Conservation (phyloP, 2,797 vertebrate species). For the Gobionotothen gibberifrons region DNA sequence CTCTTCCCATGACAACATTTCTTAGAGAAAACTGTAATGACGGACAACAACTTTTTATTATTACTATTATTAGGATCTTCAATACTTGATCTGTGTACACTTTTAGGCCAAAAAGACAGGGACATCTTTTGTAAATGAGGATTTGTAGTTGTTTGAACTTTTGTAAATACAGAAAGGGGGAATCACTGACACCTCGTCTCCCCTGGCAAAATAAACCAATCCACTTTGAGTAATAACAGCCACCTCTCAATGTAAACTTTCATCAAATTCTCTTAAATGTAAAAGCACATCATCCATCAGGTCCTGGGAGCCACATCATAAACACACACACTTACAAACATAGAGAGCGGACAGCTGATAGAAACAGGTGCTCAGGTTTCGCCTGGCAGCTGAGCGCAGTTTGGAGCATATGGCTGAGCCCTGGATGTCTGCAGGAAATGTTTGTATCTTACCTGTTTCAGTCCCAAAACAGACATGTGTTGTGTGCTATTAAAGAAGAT, state of each 20-base stretch:
- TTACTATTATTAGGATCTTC: no score
- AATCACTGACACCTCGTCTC: constrained; percentile 50
- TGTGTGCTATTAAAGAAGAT: constrained; percentile 24
- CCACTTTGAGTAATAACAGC: background rate
- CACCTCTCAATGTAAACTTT: background rate
- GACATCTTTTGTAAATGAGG: background rate
- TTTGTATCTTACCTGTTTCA: constrained; percentile 63
- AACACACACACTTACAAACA: constrained; percentile 28
- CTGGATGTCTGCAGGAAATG: constrained; percentile 41
- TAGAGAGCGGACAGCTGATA: constrained; percentile 69
- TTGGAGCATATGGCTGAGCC: constrained; percentile 67
- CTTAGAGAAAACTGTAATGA: no score
- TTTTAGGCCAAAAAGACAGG: background rate
- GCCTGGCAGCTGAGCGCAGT: constrained; percentile 67
- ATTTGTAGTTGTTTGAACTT: background rate
- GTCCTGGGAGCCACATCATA: constrained; percentile 7
- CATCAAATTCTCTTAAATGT: background rate
- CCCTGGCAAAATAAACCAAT: constrained; percentile 40
- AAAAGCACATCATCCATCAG: constrained; percentile 1
- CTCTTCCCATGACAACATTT: background rate
- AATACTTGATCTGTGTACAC: background rate
- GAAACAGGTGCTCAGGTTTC: constrained; percentile 71
- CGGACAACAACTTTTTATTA: no score
- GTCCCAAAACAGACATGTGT: constrained; percentile 46
- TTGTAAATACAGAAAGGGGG: background rate